Evolutionary conservation across 92 coral and sea anemone species (phyloP).

Genomic region (Phenganax subtilis): DNA sequence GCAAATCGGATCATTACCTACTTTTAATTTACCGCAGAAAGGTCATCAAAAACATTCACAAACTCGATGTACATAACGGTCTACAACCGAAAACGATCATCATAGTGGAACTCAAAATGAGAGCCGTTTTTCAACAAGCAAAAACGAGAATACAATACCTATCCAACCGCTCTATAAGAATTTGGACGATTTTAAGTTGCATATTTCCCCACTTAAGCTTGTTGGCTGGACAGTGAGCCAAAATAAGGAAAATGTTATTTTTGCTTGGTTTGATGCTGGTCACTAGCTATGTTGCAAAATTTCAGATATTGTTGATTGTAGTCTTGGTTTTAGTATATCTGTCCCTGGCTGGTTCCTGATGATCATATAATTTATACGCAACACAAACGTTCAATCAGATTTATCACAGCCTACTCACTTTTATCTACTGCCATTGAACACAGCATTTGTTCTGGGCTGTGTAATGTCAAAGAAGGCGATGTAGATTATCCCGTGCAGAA

Average conservation of each 20-base stretch:
- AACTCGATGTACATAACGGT: too few relatives aligned
- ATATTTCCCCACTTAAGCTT: conserved; percentile 39
- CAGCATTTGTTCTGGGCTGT: conserved; percentile 41
- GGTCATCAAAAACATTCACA: too few relatives aligned
- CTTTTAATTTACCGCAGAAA: too few relatives aligned
- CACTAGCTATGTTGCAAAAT: conserved; percentile 39
- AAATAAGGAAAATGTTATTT: conserved; percentile 20
- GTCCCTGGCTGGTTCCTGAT: conserved; percentile 50
- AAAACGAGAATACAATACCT: too few relatives aligned
- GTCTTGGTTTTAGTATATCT: conserved; percentile 43
- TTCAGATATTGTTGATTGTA: conserved; percentile 34
- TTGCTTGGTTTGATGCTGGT: conserved; percentile 33
- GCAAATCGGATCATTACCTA: too few relatives aligned
- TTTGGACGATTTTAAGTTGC: conserved; percentile 28
- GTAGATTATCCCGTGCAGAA: background rate
- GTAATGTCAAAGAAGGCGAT: background rate
- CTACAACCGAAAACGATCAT: too few relatives aligned
- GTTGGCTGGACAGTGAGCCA: conserved; percentile 36
- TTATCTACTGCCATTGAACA: conserved; percentile 34
- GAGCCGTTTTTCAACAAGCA: too few relatives aligned
- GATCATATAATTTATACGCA: conserved; percentile 41
- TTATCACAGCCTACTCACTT: conserved; percentile 39
- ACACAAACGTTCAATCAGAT: conserved; percentile 52
- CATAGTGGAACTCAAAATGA: too few relatives aligned
- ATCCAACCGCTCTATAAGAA: background rate